Evolutionary conservation across 1,140 invertebrate species (phyloP).

Genomic region (Oppia nitens): DNA sequence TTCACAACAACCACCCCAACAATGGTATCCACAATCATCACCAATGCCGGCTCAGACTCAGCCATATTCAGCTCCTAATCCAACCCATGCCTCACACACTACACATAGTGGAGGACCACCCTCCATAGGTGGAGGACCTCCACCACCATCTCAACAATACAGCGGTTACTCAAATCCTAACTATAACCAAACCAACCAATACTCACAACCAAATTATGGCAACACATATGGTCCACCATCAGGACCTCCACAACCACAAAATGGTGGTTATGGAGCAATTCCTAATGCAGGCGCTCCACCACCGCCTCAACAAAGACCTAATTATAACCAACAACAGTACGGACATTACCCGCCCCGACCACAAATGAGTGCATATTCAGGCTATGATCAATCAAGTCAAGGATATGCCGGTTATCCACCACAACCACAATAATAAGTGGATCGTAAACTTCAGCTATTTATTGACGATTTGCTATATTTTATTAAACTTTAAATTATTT

Average conservation of each 20-base stretch:
- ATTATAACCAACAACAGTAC: neutral
- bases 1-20: neutral
- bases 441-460: too few species aligned
- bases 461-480: too few species aligned
- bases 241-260: constrained; percentile 5
- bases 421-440: neutral
- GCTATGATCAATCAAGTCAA: neutral
- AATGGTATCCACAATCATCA: neutral
- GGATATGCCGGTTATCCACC: neutral
- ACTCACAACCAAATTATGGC: neutral
- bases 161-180: neutral
- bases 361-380: neutral
- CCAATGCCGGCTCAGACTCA: neutral
- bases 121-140: neutral
- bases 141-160: neutral
- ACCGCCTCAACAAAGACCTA: neutral
- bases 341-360: neutral
- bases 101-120: neutral
- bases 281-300: neutral
- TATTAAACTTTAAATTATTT: neutral
- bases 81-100: neutral
- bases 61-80: neutral
- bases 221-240: neutral
- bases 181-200: neutral
- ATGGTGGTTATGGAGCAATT: neutral